Conservation (phyloP, 2,797 vertebrate species). For the Gastrophryne carolinensis region DNA sequence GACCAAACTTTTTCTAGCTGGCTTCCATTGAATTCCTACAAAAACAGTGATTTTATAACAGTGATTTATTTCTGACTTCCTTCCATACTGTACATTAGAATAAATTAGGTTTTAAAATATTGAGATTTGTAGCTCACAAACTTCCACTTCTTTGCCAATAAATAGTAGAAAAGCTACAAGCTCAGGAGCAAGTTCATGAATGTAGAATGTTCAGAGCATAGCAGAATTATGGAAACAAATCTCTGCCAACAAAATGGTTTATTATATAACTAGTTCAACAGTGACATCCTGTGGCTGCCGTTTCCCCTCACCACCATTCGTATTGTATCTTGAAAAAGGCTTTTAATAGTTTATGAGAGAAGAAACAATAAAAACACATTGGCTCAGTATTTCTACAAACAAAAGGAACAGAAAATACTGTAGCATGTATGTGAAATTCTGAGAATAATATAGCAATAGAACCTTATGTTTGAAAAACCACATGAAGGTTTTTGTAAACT, state of each 20-base stretch:
- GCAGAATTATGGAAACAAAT: constrained; percentile 11
- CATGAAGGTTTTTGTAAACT: not conserved
- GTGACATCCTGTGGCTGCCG: constrained; percentile 41
- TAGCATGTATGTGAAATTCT: not conserved
- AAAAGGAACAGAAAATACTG: not conserved
- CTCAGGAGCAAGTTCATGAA: not conserved
- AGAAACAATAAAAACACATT: not conserved
- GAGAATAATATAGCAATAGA: not conserved
- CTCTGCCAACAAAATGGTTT: not conserved
- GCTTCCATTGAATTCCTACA: too few relatives aligned
- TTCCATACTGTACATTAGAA: too few relatives aligned
- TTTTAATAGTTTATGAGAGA: not conserved
- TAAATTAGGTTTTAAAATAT: too few relatives aligned
- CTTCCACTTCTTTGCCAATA: too few relatives aligned
- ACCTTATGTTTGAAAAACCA: too few relatives aligned
- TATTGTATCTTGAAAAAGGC: not conserved
- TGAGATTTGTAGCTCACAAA: too few relatives aligned
- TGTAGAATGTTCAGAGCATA: not conserved
- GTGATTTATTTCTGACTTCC: too few relatives aligned
- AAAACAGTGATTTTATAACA: too few relatives aligned
- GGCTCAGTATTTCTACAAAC: not conserved
- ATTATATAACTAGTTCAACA: constrained; percentile 39
- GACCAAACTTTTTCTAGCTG: too few relatives aligned
- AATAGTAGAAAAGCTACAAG: not conserved
- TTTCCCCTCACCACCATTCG: too few relatives aligned